A percentile compares a stretch with the other conserved stretches of the same genome.
Conservation (phyloP, 2,797 vertebrate genomes). For the Chelon auratus region DNA sequence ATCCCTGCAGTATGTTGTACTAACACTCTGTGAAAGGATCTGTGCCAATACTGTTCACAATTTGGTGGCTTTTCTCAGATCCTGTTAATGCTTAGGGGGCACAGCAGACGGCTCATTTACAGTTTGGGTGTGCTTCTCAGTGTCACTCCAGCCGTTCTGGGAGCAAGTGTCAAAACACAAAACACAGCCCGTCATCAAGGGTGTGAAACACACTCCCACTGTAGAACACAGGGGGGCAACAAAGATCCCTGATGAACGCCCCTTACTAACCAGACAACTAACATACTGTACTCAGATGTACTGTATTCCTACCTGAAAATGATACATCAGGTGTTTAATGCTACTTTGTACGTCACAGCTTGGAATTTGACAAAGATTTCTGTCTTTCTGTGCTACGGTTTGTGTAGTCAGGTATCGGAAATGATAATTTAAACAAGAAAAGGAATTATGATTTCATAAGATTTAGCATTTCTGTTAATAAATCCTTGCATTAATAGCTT, state of each 20-base stretch:
- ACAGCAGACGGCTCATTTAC: constrained; percentile 69
- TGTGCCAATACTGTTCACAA: constrained; percentile 45
- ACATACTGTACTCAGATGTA: background rate
- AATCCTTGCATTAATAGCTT: background rate
- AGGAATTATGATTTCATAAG: background rate
- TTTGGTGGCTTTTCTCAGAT: constrained; percentile 53
- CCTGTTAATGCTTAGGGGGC: constrained; percentile 33
- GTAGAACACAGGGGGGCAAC: constrained; percentile 60
- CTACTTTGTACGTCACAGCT: background rate
- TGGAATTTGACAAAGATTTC: background rate
- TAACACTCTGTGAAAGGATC: constrained; percentile 44
- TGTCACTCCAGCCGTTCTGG: constrained; percentile 64
- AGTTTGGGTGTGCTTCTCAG: constrained; percentile 65
- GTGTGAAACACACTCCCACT: constrained; percentile 56
- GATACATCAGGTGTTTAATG: background rate
- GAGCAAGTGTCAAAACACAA: constrained; percentile 74
- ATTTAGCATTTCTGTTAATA: background rate
- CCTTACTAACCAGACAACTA: too few relatives aligned
- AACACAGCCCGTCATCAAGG: constrained; percentile 47
- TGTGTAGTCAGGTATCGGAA: background rate
- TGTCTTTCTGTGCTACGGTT: background rate
- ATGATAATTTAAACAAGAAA: background rate
- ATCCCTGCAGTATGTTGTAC: constrained; percentile 32
- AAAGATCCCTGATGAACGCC: constrained; percentile 30
- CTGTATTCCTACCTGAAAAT: background rate